A percentile compares a stretch with the other conserved stretches of the same genome.
Conservation (phyloP, 2,797 vertebrate species). For the Alosa sapidissima region DNA sequence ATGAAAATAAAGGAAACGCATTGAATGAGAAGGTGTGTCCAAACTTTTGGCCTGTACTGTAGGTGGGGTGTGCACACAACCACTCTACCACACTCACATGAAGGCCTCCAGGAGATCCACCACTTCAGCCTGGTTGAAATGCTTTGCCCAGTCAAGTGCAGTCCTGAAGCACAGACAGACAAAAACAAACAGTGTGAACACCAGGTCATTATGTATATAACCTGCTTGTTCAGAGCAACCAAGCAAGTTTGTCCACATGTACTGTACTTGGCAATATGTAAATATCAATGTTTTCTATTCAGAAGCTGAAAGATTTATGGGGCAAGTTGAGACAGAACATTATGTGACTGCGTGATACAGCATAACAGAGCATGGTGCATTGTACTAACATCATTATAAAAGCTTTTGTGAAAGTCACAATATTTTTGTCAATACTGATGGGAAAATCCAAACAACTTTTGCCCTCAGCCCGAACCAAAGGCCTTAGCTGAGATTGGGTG, state of each 20-base stretch:
- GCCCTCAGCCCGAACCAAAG: background rate
- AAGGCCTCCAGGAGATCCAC: constrained; percentile 87
- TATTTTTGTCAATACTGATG: background rate
- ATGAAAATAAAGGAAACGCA: no score
- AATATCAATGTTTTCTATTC: background rate
- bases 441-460: background rate
- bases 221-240: background rate
- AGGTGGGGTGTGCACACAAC: background rate
- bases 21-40: no score
- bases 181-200: background rate
- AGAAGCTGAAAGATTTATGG: background rate
- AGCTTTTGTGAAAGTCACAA: background rate
- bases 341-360: background rate
- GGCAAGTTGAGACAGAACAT: background rate
- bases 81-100: constrained; percentile 71
- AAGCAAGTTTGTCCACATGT: background rate
- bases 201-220: background rate
- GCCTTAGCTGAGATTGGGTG: background rate
- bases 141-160: constrained; percentile 89
- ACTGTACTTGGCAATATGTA: background rate
- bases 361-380: background rate
- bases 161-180: constrained; percentile 73
- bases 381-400: background rate
- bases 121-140: constrained; percentile 84
- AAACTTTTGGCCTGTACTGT: no score